phyloP scores from a whole-genome alignment of 2,888 invertebrate species.

The Cerastis leucographa region DNA sequence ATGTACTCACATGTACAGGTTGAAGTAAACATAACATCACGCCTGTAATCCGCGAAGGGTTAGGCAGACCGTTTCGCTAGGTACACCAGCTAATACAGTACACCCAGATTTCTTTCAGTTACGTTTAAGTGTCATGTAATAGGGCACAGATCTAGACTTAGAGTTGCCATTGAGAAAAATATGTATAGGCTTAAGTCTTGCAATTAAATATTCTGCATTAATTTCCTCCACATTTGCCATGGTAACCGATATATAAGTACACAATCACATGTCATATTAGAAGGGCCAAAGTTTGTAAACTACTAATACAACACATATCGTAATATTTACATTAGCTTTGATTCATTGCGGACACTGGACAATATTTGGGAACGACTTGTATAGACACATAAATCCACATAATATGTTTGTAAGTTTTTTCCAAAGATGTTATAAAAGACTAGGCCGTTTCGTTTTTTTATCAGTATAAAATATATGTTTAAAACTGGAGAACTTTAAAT shows the following conservation, averaged over 20 bases:
- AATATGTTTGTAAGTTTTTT: not conserved
- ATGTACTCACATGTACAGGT: not conserved
- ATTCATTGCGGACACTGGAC: conserved; percentile 63
- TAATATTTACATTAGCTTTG: conserved; percentile 73
- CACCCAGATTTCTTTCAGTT: not conserved
- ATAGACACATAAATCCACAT: not conserved
- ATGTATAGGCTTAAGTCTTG: not conserved
- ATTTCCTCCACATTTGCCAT: conserved; percentile 7
- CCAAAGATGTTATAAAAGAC: not conserved
- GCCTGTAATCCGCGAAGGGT: not conserved
- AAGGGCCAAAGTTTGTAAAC: conserved; percentile 54
- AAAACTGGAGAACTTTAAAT: not conserved
- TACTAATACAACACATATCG: conserved; percentile 47
- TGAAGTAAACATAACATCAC: not conserved
- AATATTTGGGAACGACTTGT: conserved; percentile 11
- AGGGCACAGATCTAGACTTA: not conserved
- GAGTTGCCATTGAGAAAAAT: not conserved
- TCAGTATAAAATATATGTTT: too few species aligned
- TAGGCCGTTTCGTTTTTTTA: not conserved
- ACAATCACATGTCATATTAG: conserved; percentile 1
- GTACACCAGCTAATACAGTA: not conserved
- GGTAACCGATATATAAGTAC: conserved; percentile 14
- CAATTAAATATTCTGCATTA: conserved; percentile 19
- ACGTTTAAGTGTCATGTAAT: not conserved
- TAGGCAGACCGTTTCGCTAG: not conserved